Evolutionary conservation across 2,113 vertebrate genomes (phyloP).

Genomic region (Phalacrocorax aristotelis): DNA sequence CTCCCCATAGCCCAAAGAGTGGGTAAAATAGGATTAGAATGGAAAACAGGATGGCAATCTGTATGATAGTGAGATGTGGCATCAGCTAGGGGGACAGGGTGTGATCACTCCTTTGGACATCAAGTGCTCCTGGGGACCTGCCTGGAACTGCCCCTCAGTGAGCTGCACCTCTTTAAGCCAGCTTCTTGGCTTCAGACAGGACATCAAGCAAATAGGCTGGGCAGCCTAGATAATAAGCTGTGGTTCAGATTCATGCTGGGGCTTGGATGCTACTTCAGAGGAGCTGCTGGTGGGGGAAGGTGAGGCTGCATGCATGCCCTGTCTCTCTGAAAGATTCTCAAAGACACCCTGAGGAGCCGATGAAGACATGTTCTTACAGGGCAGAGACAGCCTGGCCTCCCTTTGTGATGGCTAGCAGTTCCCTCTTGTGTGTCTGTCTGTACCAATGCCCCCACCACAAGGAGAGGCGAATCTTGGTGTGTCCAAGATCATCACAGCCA

Average conservation of each 20-base stretch:
- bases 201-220: not conserved
- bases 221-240: not conserved
- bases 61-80: not conserved
- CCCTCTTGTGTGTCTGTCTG: not conserved
- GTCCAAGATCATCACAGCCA: not conserved
- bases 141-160: not conserved
- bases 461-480: not conserved
- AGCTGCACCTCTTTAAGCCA: not conserved
- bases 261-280: not conserved
- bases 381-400: not conserved
- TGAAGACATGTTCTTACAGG: not conserved
- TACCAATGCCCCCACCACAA: not conserved
- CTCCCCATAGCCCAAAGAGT: not conserved
- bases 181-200: not conserved
- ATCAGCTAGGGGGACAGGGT: not conserved
- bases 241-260: not conserved
- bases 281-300: not conserved
- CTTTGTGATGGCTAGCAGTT: not conserved
- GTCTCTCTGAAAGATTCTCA: not conserved
- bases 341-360: not conserved
- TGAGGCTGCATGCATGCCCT: not conserved
- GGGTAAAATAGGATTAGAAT: not conserved
- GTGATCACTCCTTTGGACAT: not conserved
- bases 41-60: not conserved
- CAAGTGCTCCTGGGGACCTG: not conserved